Evolutionary conservation across 2,113 vertebrate species (phyloP).

Genomic region (Ptyas mucosa): DNA sequence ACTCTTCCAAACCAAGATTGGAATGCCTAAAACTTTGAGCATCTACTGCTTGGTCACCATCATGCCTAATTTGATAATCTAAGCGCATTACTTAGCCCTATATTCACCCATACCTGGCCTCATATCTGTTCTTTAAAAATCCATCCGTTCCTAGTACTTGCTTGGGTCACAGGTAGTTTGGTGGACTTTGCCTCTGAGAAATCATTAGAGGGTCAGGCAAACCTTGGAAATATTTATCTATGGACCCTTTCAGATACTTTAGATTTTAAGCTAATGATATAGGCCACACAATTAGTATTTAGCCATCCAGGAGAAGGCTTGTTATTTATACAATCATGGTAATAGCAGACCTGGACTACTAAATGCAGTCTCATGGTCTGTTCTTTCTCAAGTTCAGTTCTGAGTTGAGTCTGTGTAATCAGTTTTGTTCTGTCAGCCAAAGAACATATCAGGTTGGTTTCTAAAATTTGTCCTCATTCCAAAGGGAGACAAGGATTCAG

Average conservation of each 20-base stretch:
- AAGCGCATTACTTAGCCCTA: background rate
- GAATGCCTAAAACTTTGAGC: background rate
- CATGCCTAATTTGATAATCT: background rate
- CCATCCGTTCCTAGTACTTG: background rate
- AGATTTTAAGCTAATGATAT: background rate
- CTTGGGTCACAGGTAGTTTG: background rate
- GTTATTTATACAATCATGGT: constrained; percentile 1
- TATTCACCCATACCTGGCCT: background rate
- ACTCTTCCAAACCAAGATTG: background rate
- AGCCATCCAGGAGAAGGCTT: background rate
- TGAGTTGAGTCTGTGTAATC: background rate
- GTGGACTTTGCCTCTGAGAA: background rate
- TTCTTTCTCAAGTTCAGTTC: constrained; percentile 18
- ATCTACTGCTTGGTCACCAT: background rate
- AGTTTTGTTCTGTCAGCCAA: background rate
- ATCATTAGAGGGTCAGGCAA: background rate
- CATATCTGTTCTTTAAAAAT: background rate
- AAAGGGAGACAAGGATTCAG: background rate
- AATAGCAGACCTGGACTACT: constrained; percentile 30
- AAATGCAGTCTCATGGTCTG: constrained; percentile 41
- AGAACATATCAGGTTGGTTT: background rate
- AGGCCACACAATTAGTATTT: background rate
- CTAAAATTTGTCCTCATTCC: background rate
- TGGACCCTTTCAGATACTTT: background rate
- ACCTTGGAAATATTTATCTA: background rate